phyloP scores from a whole-genome alignment of 2,797 vertebrate species.

The Bufotes viridis region DNA sequence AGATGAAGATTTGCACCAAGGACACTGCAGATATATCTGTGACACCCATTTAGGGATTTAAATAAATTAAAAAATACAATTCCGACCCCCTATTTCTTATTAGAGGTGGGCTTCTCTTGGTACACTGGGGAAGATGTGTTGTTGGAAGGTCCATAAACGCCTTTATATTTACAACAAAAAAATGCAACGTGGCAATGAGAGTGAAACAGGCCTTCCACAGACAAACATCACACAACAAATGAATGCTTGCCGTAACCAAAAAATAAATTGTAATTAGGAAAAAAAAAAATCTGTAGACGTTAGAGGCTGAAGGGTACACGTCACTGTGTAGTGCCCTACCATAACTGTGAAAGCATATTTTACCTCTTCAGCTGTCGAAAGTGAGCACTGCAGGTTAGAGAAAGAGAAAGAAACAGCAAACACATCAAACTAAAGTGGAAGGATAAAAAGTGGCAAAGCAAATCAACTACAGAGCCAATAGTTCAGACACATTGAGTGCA shows the following conservation, averaged over 20 bases:
- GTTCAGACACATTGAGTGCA: neutral
- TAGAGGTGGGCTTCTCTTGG: neutral
- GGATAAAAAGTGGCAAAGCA: conserved; percentile 5
- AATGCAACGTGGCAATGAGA: neutral
- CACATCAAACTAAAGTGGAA: conserved; percentile 43
- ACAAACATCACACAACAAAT: conserved; percentile 6
- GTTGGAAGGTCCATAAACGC: conserved; percentile 47
- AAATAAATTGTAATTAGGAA: neutral
- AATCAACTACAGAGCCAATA: neutral
- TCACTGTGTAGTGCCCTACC: conserved; percentile 29
- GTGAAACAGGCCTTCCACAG: neutral
- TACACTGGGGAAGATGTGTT: neutral
- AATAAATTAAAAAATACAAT: neutral
- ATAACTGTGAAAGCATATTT: conserved; percentile 40
- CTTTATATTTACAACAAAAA: neutral
- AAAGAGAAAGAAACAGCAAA: conserved; percentile 51
- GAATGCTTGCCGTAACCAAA: conserved; percentile 7
- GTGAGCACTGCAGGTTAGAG: conserved; percentile 62
- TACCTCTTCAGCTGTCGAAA: conserved; percentile 66
- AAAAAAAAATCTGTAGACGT: neutral
- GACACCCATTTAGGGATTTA: no score
- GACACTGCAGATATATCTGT: neutral
- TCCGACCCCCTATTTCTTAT: neutral
- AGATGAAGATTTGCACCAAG: neutral
- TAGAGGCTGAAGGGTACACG: conserved; percentile 22